Evolutionary conservation across 2,113 vertebrate species (phyloP), one percentile per base, ranked within the genome.

Genomic region (Pelodiscus sinensis): DNA sequence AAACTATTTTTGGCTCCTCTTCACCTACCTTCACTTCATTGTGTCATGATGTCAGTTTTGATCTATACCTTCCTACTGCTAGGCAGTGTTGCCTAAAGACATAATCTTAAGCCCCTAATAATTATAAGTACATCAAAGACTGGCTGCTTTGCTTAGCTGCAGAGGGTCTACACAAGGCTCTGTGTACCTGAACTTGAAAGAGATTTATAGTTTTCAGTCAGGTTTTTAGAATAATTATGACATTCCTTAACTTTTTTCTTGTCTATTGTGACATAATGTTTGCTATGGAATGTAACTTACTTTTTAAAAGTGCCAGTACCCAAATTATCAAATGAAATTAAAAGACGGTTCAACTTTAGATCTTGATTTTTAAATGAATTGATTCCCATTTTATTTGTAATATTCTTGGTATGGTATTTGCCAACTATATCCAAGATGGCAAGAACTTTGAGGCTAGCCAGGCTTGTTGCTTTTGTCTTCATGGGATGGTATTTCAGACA

Each of bases 91-190:
- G 96, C 97, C 97, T 97, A 94, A 97, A 97, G 97, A 97, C 79
- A 96, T 94, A 96, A 96, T 95, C 94, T 90, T 89, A 97, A 97
- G 93, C 84, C 94, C 90, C 96, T 96, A 87, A 94, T 97, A 97
- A 97, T 97, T 97, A 83, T 92, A 92, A 94, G 78, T 77, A 97
- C 95, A 98, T 98, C 96, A 98, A 97, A 98, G 96, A 83, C 83
- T 90, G 71, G 86, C 92, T 97, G 82, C 84, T 97, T 97, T 97
- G 86, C 96, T 96, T 98, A 95, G 91, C 96, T 96, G 84, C 94
- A 97, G 86, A 97, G 79, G 81, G 85, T 87, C 91, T 92, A 90
- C 87, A 94, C 83, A 86, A 94, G 85, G 88, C 91, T 94, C 77
- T 95, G 88, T 89, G 91, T 91, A 92, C 86, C 90, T 89, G 95